Conservation (phyloP, 2,888 invertebrate species). For the Caenorhabditis panamensis region DNA sequence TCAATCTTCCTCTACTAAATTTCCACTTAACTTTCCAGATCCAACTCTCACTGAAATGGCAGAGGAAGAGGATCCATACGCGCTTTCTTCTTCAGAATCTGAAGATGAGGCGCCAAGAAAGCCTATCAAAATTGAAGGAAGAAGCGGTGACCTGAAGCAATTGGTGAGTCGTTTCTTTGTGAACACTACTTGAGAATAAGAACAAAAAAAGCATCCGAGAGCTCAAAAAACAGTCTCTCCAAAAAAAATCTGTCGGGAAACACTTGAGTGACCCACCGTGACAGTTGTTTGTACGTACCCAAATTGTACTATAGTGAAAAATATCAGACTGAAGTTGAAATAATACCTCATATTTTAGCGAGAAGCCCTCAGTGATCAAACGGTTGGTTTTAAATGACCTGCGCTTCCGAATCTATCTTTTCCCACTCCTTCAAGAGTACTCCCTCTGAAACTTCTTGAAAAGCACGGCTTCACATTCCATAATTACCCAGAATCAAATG, state of each 20-base stretch:
- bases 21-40: constrained; percentile 2
- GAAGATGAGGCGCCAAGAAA: constrained; percentile 77
- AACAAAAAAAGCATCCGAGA: neutral
- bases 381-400: constrained; percentile 50
- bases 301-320: neutral
- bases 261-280: constrained; percentile 11
- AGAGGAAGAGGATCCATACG: constrained; percentile 80
- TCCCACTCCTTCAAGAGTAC: constrained; percentile 23
- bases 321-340: neutral
- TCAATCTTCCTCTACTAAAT: neutral
- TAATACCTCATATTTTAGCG: constrained; percentile 39
- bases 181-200: constrained; percentile 16
- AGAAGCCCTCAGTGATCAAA: constrained; percentile 55
- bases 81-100: constrained; percentile 78
- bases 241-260: constrained; percentile 10
- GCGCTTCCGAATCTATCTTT: neutral
- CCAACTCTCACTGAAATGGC: too few species aligned
- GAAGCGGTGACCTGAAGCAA: constrained; percentile 75
- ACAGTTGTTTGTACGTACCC: constrained; percentile 8
- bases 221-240: neutral
- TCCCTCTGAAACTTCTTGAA: neutral
- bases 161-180: constrained; percentile 67
- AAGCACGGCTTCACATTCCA: constrained; percentile 1
- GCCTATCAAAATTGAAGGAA: constrained; percentile 79
- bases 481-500: neutral